Evolutionary conservation across 2,113 vertebrate species (phyloP).

Genomic region (Anguilla rostrata): DNA sequence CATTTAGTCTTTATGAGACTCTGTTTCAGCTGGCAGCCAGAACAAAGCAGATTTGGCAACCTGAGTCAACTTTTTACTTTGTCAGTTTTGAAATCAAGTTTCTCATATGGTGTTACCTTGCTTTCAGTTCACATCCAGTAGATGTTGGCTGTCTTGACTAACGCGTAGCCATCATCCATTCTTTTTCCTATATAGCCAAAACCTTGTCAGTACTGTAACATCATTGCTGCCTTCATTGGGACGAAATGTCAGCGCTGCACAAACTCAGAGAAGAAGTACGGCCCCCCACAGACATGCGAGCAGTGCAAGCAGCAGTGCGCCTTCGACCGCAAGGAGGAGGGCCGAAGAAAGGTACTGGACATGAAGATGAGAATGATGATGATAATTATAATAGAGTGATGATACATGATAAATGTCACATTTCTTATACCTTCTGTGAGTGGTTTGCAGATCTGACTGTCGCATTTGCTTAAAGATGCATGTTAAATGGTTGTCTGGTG

Average conservation of each 20-base stretch:
- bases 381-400: neutral
- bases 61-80: neutral
- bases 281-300: constrained; percentile 92
- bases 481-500: neutral
- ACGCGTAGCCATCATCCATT: neutral
- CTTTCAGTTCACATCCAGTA: neutral
- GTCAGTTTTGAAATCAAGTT: neutral
- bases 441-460: neutral
- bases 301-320: constrained; percentile 98
- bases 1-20: neutral
- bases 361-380: neutral
- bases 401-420: neutral
- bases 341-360: constrained; percentile 84
- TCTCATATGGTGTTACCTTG: neutral
- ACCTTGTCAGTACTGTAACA: constrained; percentile 99
- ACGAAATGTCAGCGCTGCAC: constrained; percentile 97
- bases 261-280: constrained; percentile 97
- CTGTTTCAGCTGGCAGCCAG: neutral
- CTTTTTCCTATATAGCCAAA: constrained; percentile 80
- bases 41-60: neutral
- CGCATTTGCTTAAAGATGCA: neutral
- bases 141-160: neutral
- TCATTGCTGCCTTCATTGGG: constrained; percentile 97
- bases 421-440: neutral
- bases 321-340: constrained; percentile 96